A percentile compares a stretch with the other conserved stretches of the same genome.
These are phyloP conservation scores for Acromyrmex charruanus DNA, from an alignment of 1,140 invertebrate species.

Conservation along the genomic window DNA sequence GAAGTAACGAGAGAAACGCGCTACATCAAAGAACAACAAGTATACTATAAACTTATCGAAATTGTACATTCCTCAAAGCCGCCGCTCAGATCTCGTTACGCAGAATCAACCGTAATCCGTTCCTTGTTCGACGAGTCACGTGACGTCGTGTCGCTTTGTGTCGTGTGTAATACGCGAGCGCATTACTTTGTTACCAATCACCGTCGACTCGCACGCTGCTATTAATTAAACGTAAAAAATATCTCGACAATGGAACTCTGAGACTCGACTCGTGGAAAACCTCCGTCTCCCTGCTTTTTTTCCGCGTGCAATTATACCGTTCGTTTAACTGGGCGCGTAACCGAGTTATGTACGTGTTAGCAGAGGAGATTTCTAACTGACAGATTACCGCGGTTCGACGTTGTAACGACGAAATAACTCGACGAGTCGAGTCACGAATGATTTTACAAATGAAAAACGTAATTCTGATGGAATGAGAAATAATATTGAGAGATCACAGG, in stretches of 20 bases:
- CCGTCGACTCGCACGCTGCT: conserved; percentile 26
- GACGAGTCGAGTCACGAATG: conserved; percentile 26
- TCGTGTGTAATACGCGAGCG: background rate
- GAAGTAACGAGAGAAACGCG: conserved; percentile 23
- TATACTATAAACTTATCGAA: conserved; percentile 14
- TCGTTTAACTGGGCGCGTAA: conserved; percentile 49
- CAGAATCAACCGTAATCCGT: conserved; percentile 57
- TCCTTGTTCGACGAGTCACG: conserved; percentile 44
- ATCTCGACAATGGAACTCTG: background rate
- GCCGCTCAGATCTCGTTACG: conserved; percentile 31
- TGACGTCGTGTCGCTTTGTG: background rate
- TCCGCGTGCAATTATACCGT: conserved; percentile 34
- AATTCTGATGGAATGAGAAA: conserved; percentile 26
- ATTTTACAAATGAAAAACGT: conserved; percentile 41
- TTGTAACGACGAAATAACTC: conserved; percentile 32
- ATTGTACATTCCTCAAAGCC: conserved; percentile 44
- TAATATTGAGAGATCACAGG: conserved; percentile 6
- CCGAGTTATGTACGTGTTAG: conserved; percentile 39
- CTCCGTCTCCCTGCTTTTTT: background rate
- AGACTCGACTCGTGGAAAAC: background rate
- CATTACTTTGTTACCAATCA: conserved; percentile 60
- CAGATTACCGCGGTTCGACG: conserved; percentile 29
- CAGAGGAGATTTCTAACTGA: conserved; percentile 53
- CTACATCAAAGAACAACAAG: background rate
- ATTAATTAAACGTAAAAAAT: conserved; percentile 68